A percentile compares a stretch with the other conserved stretches of the same genome.
These are phyloP conservation scores for Amyelois transitella DNA, from an alignment of 1,140 invertebrate genomes.

Conservation along the genomic window DNA sequence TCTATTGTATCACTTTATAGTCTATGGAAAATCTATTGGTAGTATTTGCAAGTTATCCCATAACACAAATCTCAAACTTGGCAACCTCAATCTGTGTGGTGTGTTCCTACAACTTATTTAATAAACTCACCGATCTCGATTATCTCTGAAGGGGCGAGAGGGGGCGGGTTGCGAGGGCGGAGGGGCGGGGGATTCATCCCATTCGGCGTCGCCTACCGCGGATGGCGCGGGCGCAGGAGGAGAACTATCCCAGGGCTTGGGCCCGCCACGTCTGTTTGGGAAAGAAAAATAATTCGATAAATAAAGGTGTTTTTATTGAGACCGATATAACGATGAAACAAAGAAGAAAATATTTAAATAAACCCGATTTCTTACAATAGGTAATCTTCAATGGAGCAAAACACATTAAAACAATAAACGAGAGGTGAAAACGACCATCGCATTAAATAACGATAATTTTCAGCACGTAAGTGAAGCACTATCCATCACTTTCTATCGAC, in stretches of 20 bases:
- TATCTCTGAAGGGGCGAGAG: conserved; percentile 25
- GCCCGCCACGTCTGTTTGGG: conserved; percentile 34
- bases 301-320: too few species aligned
- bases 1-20: too few species aligned
- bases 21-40: too few species aligned
- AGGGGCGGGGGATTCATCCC: conserved; percentile 28
- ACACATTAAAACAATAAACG: not conserved
- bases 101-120: too few species aligned
- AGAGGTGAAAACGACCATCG: not conserved
- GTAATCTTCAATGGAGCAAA: not conserved
- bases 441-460: not conserved
- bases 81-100: too few species aligned
- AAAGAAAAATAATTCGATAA: too few species aligned
- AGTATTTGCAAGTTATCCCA: too few species aligned
- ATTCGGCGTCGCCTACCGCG: conserved; percentile 24
- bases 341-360: too few species aligned
- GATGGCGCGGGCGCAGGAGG: conserved; percentile 12
- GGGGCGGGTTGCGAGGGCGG: conserved; percentile 13
- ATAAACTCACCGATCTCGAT: conserved; percentile 27
- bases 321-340: too few species aligned
- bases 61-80: too few species aligned
- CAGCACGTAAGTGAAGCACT: not conserved
- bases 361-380: too few species aligned
- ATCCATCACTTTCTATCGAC: too few species aligned
- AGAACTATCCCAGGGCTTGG: conserved; percentile 32